phyloP scores from a whole-genome alignment of 2,888 invertebrate species.

The Drepana falcataria region DNA sequence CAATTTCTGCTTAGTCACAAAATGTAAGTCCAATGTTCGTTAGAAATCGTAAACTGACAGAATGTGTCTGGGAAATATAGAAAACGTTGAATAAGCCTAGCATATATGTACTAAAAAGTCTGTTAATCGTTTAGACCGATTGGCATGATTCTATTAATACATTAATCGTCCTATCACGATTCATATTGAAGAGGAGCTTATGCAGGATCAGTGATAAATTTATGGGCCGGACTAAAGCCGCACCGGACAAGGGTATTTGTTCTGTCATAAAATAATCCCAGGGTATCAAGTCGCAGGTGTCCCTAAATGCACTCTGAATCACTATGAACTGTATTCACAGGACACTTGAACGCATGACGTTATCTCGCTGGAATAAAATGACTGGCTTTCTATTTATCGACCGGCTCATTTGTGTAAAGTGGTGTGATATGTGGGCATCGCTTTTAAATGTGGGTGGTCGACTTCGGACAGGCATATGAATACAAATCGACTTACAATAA shows the following conservation, averaged over 20 bases:
- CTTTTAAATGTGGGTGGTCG: slow-evolving; percentile 21
- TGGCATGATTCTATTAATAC: too few species aligned
- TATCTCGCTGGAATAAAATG: slow-evolving; percentile 20
- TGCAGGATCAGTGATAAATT: not conserved
- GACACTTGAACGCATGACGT: slow-evolving; percentile 19
- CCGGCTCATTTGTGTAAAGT: slow-evolving; percentile 24
- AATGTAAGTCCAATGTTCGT: slow-evolving; percentile 19
- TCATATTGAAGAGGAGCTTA: not conserved
- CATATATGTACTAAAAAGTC: not conserved
- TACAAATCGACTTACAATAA: not conserved
- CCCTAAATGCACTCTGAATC: slow-evolving; percentile 7
- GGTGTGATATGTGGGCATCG: slow-evolving; percentile 7
- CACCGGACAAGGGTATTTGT: not conserved
- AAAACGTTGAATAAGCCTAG: not conserved
- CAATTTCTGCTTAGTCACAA: slow-evolving; percentile 23
- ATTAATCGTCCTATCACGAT: not conserved
- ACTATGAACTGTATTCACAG: slow-evolving; percentile 20
- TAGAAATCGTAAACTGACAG: slow-evolving; percentile 28
- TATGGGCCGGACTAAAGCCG: not conserved
- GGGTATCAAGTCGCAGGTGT: slow-evolving; percentile 16
- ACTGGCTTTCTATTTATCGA: slow-evolving; percentile 28
- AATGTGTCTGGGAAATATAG: not conserved
- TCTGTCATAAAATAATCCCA: slow-evolving; percentile 7
- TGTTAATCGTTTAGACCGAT: too few species aligned
- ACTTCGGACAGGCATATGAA: slow-evolving; percentile 1